phyloP scores from a whole-genome alignment of 2,113 vertebrate genomes.

The Sclerurus mexicanus region DNA sequence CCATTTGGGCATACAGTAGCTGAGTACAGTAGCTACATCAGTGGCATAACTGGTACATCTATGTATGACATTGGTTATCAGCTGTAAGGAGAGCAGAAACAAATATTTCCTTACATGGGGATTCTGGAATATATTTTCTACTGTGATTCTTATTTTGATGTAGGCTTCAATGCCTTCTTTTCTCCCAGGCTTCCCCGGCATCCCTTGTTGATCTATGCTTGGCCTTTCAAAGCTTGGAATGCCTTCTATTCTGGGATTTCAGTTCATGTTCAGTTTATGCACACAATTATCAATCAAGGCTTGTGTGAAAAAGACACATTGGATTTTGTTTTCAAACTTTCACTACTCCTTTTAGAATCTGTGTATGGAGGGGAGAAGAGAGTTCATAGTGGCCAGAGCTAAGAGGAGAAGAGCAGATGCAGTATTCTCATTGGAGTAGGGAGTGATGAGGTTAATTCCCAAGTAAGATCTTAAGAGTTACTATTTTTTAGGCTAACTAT shows the following conservation, averaged over 20 bases:
- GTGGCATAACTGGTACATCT: background rate
- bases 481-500: background rate
- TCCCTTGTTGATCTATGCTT: background rate
- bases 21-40: background rate
- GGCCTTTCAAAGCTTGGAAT: background rate
- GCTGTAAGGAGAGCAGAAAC: background rate
- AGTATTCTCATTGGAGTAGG: rapidly evolving
- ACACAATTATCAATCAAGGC: background rate
- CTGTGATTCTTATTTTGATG: background rate
- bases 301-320: background rate
- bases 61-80: background rate
- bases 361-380: background rate
- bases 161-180: background rate
- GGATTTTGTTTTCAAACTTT: background rate
- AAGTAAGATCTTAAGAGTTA: background rate
- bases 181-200: background rate
- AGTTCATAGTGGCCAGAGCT: background rate
- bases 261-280: background rate
- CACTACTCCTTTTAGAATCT: background rate
- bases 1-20: background rate
- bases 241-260: background rate
- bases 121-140: background rate
- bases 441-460: background rate
- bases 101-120: background rate
- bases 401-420: background rate